phyloP scores from a whole-genome alignment of 2,797 vertebrate genomes.

The Erethizon dorsatum region DNA sequence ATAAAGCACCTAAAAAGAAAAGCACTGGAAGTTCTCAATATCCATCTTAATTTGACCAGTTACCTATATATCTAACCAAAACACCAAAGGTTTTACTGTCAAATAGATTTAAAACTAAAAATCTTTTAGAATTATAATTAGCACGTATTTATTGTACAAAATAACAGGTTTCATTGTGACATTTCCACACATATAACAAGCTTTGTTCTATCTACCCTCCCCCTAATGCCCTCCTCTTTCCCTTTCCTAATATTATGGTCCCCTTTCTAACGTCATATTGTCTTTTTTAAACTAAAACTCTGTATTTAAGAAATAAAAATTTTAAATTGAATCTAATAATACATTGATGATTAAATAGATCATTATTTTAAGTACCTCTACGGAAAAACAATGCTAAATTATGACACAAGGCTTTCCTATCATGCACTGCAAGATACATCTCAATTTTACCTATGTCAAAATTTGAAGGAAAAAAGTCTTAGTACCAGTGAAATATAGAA shows the following conservation, averaged over 20 bases:
- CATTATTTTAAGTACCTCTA: conserved; percentile 37
- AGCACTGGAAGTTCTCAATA: conserved; percentile 10
- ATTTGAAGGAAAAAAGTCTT: conserved; percentile 43
- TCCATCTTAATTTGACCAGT: conserved; percentile 23
- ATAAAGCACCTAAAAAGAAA: conserved; percentile 50
- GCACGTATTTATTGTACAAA: neutral
- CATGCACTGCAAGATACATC: neutral
- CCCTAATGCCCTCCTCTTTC: neutral
- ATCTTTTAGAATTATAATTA: neutral
- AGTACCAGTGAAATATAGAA: neutral
- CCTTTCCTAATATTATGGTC: neutral
- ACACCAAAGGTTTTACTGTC: conserved; percentile 38
- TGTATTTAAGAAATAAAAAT: conserved; percentile 54
- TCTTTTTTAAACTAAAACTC: neutral
- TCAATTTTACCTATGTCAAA: conserved; percentile 58
- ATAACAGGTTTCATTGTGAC: neutral
- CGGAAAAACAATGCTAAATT: conserved; percentile 11
- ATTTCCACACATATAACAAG: neutral
- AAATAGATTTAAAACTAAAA: conserved; percentile 59
- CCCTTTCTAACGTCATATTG: neutral
- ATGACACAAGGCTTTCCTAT: conserved; percentile 45
- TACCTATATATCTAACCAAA: conserved; percentile 46
- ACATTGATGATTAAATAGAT: conserved; percentile 13
- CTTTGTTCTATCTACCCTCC: neutral
- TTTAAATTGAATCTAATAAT: neutral